phyloP scores from a whole-genome alignment of 1,140 invertebrate genomes.

The Hycleus cichorii region DNA sequence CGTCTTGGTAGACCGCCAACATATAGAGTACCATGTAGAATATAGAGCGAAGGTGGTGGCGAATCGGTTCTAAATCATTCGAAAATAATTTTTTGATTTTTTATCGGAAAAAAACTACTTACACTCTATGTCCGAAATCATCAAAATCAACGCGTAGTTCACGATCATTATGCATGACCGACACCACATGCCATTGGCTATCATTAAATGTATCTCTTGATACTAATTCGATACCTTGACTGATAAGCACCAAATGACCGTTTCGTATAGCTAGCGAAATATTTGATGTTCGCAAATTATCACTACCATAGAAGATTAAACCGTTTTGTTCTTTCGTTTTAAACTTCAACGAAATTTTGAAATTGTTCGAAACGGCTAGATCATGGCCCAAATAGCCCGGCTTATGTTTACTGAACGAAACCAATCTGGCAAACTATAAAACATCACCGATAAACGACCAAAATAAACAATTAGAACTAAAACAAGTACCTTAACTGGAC shows the following conservation, averaged over 20 bases:
- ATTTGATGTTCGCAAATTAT: conserved; percentile 53
- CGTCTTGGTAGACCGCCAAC: conserved; percentile 73
- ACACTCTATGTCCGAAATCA: conserved; percentile 64
- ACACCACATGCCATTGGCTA: conserved; percentile 88
- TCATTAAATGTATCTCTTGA: conserved; percentile 70
- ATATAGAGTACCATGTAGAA: conserved; percentile 62
- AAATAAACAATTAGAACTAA: not conserved
- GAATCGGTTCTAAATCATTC: conserved; percentile 44
- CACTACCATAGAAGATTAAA: conserved; percentile 67
- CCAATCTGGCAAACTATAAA: conserved; percentile 43
- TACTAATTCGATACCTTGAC: conserved; percentile 54
- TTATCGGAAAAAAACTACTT: conserved; percentile 22
- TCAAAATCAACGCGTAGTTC: conserved; percentile 73
- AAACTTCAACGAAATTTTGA: conserved; percentile 83
- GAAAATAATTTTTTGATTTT: not conserved
- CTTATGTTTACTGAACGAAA: conserved; percentile 50
- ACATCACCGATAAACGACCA: not conserved
- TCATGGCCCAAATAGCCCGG: conserved; percentile 59
- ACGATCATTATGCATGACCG: conserved; percentile 61
- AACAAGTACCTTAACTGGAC: conserved; percentile 65
- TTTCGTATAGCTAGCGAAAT: conserved; percentile 61
- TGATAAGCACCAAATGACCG: conserved; percentile 63
- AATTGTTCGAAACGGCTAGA: conserved; percentile 49
- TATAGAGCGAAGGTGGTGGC: conserved; percentile 50
- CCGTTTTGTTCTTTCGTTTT: conserved; percentile 71